Percentiles rank a stretch among this genome's conserved stretches.
phyloP scores from a whole-genome alignment of 1,140 invertebrate species.

The Papilio polyxenes region DNA sequence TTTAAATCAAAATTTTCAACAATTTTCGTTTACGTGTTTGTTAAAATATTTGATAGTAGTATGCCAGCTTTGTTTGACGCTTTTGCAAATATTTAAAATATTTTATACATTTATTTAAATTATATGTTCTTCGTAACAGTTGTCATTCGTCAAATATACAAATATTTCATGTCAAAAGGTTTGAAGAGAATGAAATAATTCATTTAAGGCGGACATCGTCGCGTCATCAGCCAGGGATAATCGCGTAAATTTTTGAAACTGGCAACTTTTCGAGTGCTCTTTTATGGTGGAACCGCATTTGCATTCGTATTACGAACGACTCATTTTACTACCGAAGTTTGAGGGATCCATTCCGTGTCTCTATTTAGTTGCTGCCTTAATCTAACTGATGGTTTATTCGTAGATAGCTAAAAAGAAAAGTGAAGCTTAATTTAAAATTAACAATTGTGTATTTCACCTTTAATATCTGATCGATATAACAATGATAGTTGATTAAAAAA shows the following conservation, averaged over 20 bases:
- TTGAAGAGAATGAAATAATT: conserved; percentile 9
- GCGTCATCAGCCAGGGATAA: not conserved
- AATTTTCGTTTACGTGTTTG: too few species aligned
- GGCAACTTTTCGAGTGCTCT: conserved; percentile 31
- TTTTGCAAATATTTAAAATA: too few species aligned
- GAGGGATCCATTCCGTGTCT: not conserved
- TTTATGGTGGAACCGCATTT: conserved; percentile 38
- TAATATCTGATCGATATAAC: not conserved
- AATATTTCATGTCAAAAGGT: too few species aligned
- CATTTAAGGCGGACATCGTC: not conserved
- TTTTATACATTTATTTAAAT: too few species aligned
- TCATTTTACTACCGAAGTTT: conserved; percentile 32
- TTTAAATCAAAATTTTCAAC: too few species aligned
- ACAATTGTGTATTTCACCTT: not conserved
- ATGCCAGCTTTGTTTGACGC: too few species aligned
- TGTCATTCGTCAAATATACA: too few species aligned
- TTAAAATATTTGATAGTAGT: too few species aligned
- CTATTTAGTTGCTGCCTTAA: not conserved
- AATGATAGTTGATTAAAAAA: not conserved
- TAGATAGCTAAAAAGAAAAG: not conserved
- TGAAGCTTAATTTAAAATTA: not conserved
- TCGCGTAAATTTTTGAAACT: conserved; percentile 8
- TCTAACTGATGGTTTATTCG: not conserved
- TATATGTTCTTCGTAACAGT: too few species aligned
- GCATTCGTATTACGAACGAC: conserved; percentile 17